phyloP scores from a whole-genome alignment of 1,140 invertebrate genomes.

The Cherax quadricarinatus region DNA sequence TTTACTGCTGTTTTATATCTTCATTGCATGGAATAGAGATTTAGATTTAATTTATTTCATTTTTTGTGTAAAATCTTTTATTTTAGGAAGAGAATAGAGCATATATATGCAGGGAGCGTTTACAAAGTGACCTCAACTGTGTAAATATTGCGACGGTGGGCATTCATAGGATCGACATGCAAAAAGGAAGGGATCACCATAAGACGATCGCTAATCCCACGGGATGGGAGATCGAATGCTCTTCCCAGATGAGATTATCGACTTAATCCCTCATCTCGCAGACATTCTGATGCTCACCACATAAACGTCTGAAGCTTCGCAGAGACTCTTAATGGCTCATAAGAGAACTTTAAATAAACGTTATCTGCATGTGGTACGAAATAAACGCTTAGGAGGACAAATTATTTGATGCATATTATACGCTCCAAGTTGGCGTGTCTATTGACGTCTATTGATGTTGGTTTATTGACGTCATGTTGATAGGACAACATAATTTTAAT shows the following conservation, averaged over 20 bases:
- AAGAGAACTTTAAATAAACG: not conserved
- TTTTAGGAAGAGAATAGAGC: not conserved
- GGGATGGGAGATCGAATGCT: constrained; percentile 38
- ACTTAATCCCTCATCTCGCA: constrained; percentile 42
- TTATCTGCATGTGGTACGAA: not conserved
- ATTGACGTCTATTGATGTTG: too few species aligned
- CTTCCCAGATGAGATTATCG: constrained; percentile 31
- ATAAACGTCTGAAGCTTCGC: not conserved
- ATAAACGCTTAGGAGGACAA: not conserved
- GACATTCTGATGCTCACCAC: constrained; percentile 35
- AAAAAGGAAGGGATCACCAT: constrained; percentile 1
- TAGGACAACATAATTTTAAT: too few species aligned
- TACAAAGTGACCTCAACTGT: not conserved
- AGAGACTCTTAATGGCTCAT: not conserved
- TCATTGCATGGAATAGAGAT: too few species aligned
- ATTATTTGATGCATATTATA: not conserved
- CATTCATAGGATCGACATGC: constrained; percentile 23
- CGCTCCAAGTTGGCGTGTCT: too few species aligned
- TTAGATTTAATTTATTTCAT: too few species aligned
- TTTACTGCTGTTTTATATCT: too few species aligned
- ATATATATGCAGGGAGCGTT: not conserved
- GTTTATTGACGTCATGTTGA: too few species aligned
- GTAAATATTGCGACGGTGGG: not conserved
- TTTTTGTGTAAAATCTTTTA: not conserved
- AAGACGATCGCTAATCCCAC: constrained; percentile 42